These are phyloP conservation scores for Cantharis rustica DNA, from an alignment of 2,888 invertebrate species.

Conservation along the genomic window DNA sequence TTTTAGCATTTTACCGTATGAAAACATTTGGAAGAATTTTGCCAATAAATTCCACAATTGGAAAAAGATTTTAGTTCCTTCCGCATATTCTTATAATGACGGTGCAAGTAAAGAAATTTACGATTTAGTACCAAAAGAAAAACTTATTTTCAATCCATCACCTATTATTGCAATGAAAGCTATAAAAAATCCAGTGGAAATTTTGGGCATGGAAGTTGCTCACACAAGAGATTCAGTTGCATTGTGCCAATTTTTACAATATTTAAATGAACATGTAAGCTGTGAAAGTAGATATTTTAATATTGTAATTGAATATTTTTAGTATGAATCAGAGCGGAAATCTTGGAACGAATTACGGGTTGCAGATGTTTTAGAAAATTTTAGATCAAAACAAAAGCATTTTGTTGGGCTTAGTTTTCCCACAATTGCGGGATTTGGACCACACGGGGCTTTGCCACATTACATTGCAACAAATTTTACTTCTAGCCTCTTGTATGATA, in stretches of 20 bases:
- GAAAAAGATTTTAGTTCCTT: constrained; percentile 71
- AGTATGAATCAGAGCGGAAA: constrained; percentile 44
- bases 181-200: constrained; percentile 81
- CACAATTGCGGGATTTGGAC: constrained; percentile 86
- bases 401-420: constrained; percentile 79
- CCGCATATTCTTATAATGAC: constrained; percentile 69
- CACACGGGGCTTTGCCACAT: constrained; percentile 87
- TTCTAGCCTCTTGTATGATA: constrained; percentile 68
- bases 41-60: constrained; percentile 67
- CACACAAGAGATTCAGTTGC: constrained; percentile 89
- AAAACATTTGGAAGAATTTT: constrained; percentile 72
- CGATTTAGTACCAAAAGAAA: constrained; percentile 63
- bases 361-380: constrained; percentile 70
- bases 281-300: no score
- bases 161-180: constrained; percentile 87
- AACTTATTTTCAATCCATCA: constrained; percentile 67
- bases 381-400: constrained; percentile 72
- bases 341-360: constrained; percentile 70
- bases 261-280: constrained; percentile 69
- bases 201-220: constrained; percentile 79
- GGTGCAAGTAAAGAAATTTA: constrained; percentile 76
- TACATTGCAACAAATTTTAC: constrained; percentile 75
- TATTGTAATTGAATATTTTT: constrained; percentile 17
- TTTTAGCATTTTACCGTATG: constrained; percentile 70
- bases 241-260: constrained; percentile 82